These are phyloP conservation scores for Bujurquina vittata DNA, from an alignment of 2,113 vertebrate genomes.

Conservation along the genomic window DNA sequence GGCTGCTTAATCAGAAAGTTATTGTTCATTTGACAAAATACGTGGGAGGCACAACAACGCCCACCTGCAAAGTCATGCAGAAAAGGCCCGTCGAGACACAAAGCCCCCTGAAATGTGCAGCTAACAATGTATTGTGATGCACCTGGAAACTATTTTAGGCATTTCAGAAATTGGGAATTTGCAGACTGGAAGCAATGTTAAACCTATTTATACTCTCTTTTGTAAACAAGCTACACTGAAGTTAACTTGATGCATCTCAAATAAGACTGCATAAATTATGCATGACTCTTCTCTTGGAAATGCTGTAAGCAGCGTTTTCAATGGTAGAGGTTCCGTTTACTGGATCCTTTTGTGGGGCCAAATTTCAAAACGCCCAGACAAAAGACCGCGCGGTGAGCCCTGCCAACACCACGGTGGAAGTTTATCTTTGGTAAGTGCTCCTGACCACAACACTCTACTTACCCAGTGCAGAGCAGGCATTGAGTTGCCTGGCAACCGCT, in stretches of 20 bases:
- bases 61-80: conserved; percentile 75
- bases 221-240: not conserved
- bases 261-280: conserved; percentile 17
- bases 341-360: conserved; percentile 13
- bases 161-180: conserved; percentile 28
- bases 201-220: conserved; percentile 3
- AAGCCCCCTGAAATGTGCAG: conserved; percentile 60
- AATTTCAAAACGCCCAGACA: conserved; percentile 36
- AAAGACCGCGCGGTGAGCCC: conserved; percentile 27
- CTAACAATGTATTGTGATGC: conserved; percentile 55
- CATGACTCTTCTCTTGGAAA: not conserved
- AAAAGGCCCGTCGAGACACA: conserved; percentile 64
- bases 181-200: not conserved
- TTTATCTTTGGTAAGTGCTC: conserved; percentile 39
- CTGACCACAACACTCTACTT: conserved; percentile 72
- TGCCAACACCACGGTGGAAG: conserved; percentile 30
- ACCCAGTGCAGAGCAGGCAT: conserved; percentile 88
- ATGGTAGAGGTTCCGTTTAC: conserved; percentile 1
- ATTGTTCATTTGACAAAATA: conserved; percentile 76
- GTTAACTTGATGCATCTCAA: conserved; percentile 2
- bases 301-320: conserved; percentile 34
- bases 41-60: conserved; percentile 59
- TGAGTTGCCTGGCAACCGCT: conserved; percentile 86
- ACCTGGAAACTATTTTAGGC: conserved; percentile 66
- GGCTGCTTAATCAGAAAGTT: conserved; percentile 70